Evolutionary conservation across 2,888 invertebrate species (phyloP).

Genomic region (Ichneumon xanthorius): DNA sequence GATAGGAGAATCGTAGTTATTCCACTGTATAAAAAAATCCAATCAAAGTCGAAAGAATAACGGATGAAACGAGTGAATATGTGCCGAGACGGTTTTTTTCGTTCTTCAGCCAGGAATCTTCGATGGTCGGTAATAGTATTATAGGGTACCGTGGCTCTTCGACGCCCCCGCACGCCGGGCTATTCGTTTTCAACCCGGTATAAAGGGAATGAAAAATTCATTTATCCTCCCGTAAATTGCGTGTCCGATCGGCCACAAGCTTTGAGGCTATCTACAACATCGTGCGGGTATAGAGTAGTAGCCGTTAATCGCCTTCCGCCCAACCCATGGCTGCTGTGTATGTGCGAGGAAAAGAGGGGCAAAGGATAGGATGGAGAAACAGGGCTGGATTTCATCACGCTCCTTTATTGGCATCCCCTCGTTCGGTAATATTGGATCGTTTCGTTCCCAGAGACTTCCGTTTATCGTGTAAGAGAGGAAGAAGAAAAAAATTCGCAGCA

Average conservation of each 20-base stretch:
- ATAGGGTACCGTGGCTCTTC: background rate
- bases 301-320: constrained; percentile 48
- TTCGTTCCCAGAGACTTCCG: constrained; percentile 31
- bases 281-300: constrained; percentile 7
- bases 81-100: constrained; percentile 10
- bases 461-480: constrained; percentile 34
- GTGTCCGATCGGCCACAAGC: constrained; percentile 55
- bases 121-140: constrained; percentile 4
- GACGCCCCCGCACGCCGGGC: constrained; percentile 8
- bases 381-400: constrained; percentile 32
- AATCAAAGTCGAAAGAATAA: constrained; percentile 41
- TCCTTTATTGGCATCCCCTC: constrained; percentile 42
- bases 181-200: constrained; percentile 52
- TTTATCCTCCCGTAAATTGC: constrained; percentile 67
- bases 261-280: constrained; percentile 32
- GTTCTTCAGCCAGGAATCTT: background rate
- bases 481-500: background rate
- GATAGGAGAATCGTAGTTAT: background rate
- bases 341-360: background rate
- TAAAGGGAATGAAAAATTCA: constrained; percentile 66
- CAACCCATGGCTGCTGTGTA: background rate
- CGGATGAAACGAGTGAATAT: constrained; percentile 33
- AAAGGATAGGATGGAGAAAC: constrained; percentile 12
- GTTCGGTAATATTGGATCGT: constrained; percentile 41
- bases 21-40: constrained; percentile 11